Percentiles rank a stretch among this genome's conserved stretches.
Evolutionary conservation across 2,888 invertebrate genomes (phyloP).

Genomic region (Aquatica leii): DNA sequence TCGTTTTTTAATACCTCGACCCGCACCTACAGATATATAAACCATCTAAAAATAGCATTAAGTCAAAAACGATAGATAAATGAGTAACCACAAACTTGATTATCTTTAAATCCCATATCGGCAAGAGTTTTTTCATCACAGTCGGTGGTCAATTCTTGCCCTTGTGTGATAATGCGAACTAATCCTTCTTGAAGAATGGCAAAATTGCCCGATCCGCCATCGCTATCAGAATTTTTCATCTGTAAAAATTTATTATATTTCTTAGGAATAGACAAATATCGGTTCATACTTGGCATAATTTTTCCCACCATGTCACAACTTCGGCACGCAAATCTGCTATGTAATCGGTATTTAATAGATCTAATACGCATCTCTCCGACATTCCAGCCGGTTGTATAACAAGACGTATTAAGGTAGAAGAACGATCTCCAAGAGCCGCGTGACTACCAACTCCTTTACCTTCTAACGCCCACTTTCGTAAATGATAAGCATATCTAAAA

Average conservation of each 20-base stretch:
- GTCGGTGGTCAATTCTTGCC: constrained; percentile 91
- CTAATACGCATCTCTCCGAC: constrained; percentile 82
- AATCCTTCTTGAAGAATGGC: constrained; percentile 73
- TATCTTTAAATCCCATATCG: constrained; percentile 94
- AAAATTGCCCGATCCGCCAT: constrained; percentile 48
- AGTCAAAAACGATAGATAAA: constrained; percentile 18
- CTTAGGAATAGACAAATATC: constrained; percentile 12
- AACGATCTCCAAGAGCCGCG: constrained; percentile 67
- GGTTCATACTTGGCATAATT: constrained; percentile 57
- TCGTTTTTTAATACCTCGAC: constrained; percentile 64
- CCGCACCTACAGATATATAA: constrained; percentile 88
- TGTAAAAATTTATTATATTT: constrained; percentile 39
- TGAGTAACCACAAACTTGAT: constrained; percentile 69
- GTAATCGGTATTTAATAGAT: constrained; percentile 85
- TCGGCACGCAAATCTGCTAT: constrained; percentile 93
- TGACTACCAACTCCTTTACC: constrained; percentile 82
- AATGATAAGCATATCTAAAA: constrained; percentile 82
- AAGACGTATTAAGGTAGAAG: constrained; percentile 76
- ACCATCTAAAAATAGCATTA: constrained; percentile 69
- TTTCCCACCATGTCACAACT: constrained; percentile 96
- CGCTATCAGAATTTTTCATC: constrained; percentile 50
- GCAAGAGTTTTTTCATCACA: constrained; percentile 90
- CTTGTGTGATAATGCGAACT: constrained; percentile 90
- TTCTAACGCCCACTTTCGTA: constrained; percentile 88
- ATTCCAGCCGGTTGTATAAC: constrained; percentile 89